Conservation (phyloP, 2,797 vertebrate genomes). For the Lagocephalus sceleratus region DNA sequence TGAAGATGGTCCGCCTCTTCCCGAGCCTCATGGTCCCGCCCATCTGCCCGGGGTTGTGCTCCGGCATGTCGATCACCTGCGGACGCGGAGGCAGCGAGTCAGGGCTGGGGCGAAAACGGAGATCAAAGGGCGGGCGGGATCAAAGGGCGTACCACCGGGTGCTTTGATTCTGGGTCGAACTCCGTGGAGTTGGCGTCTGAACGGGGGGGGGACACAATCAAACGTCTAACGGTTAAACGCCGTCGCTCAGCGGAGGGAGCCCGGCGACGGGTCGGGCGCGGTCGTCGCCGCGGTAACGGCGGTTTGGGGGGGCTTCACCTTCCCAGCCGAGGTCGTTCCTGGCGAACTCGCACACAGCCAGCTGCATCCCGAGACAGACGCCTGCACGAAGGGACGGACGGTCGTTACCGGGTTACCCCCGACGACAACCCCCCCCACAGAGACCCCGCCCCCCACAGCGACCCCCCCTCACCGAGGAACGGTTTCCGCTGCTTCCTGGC, state of each 20-base stretch:
- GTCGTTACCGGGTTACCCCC: not conserved
- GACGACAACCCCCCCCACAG: too few relatives aligned
- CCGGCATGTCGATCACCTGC: constrained; percentile 93
- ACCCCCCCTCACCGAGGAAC: constrained; percentile 80
- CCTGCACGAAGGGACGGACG: constrained; percentile 65
- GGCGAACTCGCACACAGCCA: constrained; percentile 90
- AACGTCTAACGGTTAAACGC: too few relatives aligned
- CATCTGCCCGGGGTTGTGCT: constrained; percentile 94
- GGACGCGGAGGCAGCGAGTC: not conserved
- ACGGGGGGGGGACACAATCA: not conserved
- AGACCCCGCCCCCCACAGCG: too few relatives aligned
- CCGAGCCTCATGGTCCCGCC: constrained; percentile 94
- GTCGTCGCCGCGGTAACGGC: too few relatives aligned
- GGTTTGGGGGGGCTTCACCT: constrained; percentile 73
- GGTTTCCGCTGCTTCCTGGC: constrained; percentile 92
- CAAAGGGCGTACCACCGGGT: constrained; percentile 87
- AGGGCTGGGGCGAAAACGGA: not conserved
- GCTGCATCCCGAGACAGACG: constrained; percentile 91
- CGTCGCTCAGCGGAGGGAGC: too few relatives aligned
- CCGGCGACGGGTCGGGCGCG: too few relatives aligned
- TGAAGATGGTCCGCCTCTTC: constrained; percentile 90
- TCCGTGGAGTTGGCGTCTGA: constrained; percentile 93
- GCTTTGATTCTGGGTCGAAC: constrained; percentile 84
- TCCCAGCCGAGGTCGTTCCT: constrained; percentile 83
- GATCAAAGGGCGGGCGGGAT: too few relatives aligned